Conservation (phyloP, 2,113 vertebrate species). For the Calonectris borealis region DNA sequence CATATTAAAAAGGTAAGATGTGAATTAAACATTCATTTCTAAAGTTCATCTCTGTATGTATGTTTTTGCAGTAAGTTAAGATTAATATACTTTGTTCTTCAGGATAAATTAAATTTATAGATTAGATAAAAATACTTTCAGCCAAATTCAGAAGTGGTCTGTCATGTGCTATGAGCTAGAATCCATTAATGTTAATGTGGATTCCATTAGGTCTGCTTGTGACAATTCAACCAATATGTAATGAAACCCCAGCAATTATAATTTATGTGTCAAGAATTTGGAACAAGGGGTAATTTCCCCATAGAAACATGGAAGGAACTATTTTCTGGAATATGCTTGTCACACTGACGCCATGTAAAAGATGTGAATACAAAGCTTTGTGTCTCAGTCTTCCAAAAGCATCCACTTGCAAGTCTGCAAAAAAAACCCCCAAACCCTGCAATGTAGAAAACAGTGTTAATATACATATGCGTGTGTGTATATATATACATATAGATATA, state of each 20-base stretch:
- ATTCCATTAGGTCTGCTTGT: background rate
- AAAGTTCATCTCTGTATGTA: background rate
- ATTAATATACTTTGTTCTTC: background rate
- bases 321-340: background rate
- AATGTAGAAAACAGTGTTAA: background rate
- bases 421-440: background rate
- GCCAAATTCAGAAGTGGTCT: background rate
- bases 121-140: background rate
- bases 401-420: background rate
- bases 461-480: too few relatives aligned
- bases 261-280: background rate
- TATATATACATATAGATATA: background rate
- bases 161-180: background rate
- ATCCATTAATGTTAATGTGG: background rate
- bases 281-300: background rate
- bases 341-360: background rate
- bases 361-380: background rate
- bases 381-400: background rate
- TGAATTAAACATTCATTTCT: background rate
- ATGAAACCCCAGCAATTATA: background rate
- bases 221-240: background rate
- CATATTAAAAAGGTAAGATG: background rate
- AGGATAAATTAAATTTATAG: background rate
- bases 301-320: background rate
- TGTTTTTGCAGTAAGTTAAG: background rate